phyloP scores from a whole-genome alignment of 2,113 vertebrate genomes.

The Capra hircus region DNA sequence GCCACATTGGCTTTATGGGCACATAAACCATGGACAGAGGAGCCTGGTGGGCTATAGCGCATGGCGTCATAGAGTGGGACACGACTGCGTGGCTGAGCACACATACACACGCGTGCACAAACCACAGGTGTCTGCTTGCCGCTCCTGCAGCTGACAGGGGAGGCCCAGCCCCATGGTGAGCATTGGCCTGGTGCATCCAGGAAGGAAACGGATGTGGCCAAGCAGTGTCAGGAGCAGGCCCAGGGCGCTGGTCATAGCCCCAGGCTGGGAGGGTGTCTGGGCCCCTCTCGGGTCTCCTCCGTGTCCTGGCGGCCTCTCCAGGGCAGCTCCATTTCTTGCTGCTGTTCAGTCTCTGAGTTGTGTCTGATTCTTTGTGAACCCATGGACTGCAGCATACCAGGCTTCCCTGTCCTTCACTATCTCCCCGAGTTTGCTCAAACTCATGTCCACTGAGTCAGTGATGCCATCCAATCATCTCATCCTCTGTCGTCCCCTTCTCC shows the following conservation, averaged over 20 bases:
- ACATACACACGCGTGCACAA: neutral
- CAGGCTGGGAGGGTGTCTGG: accelerated
- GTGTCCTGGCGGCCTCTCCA: accelerated
- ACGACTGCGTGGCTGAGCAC: neutral
- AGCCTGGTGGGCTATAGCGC: neutral
- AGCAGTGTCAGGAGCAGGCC: accelerated
- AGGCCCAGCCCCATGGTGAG: accelerated
- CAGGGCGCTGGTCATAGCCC: accelerated
- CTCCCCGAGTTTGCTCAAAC: neutral
- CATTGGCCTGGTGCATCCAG: accelerated
- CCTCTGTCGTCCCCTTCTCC: neutral
- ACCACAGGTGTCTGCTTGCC: accelerated
- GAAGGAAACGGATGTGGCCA: neutral
- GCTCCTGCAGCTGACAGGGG: neutral
- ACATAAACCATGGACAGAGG: neutral
- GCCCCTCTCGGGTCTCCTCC: no score
- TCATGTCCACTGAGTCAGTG: neutral
- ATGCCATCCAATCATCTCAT: neutral
- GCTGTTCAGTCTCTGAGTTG: accelerated
- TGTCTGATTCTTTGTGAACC: neutral
- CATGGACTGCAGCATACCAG: neutral
- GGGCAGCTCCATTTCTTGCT: neutral
- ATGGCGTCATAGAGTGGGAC: neutral
- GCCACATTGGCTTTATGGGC: neutral
- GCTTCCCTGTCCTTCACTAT: neutral